Evolutionary conservation across 2,113 vertebrate genomes (phyloP), one percentile per base, ranked within the genome.

Genomic region (Neomonachus schauinslandi): DNA sequence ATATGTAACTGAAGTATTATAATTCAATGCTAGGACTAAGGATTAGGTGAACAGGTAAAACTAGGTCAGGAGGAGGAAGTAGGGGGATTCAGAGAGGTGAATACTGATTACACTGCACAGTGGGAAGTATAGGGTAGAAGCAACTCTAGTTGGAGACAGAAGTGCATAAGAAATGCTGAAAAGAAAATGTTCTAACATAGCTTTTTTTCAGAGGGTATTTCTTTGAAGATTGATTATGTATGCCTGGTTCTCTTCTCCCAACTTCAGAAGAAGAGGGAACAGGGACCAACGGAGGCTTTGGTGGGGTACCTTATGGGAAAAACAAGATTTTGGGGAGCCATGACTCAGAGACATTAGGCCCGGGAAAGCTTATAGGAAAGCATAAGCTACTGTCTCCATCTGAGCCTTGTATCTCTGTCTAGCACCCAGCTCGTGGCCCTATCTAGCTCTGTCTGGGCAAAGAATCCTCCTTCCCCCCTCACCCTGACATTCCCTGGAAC

Each of bases 11-110:
- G 49, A 88, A 88, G 33, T 95, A 81, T 24, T 81, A n/a, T 76
- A 80, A 24, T 74, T 92, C 94, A 95, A 55, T 97, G 15, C 28
- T 19, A 36, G 33, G 39, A 94, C 77, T 67, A 51, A 87, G 31
- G 89, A 88, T 92, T 61, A 72, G 59, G 76, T 86, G 21, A 89
- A 46, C 33, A 91, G 8, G 59, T 90, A 84, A 96, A 87, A 82
- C 61, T 49, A 89, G 63, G 42, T 31, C 36, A 82, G 65, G 42
- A 84, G 39, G 57, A 42, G 49, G 15, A 14, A 31, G 24, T 31
- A 63, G 26, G 33, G 22, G 21, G 14, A 36, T 72, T 92, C 10
- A 84, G 74, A 91, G 46, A 80, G 28, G 36, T 72, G 51, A 81
- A 46, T 61, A 42, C 16, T 92, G n/a, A 76, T 89, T 57, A 39